Percentiles rank a stretch among this genome's conserved stretches.
These are phyloP conservation scores for Mechanitis messenoides DNA, from an alignment of 2,888 invertebrate genomes.

Conservation along the genomic window DNA sequence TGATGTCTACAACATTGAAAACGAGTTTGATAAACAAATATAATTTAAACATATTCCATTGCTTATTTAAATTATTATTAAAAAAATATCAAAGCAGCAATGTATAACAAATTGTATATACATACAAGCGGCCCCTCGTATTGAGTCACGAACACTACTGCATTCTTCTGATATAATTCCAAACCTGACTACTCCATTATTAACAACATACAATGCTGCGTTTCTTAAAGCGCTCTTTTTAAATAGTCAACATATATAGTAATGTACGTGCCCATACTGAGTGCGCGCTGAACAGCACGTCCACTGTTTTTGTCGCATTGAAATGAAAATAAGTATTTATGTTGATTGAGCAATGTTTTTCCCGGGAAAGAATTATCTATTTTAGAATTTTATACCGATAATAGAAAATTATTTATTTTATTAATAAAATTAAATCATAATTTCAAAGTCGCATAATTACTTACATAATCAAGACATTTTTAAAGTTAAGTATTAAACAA, in stretches of 20 bases:
- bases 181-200: slow-evolving; percentile 30
- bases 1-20: slow-evolving; percentile 5
- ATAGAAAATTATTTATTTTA: no score
- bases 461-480: no score
- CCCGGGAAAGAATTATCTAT: slow-evolving; percentile 9
- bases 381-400: no score
- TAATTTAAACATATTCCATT: background rate
- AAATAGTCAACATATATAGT: slow-evolving; percentile 14
- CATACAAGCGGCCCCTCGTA: slow-evolving; percentile 50
- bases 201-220: slow-evolving; percentile 39
- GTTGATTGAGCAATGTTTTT: slow-evolving; percentile 22
- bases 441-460: no score
- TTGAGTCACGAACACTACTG: slow-evolving; percentile 53
- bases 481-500: no score
- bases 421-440: no score
- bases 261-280: slow-evolving; percentile 26
- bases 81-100: slow-evolving; percentile 29
- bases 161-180: slow-evolving; percentile 44
- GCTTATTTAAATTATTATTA: background rate
- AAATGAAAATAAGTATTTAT: slow-evolving; percentile 29
- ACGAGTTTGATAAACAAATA: slow-evolving; percentile 16
- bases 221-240: slow-evolving; percentile 17
- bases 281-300: slow-evolving; percentile 20
- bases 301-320: slow-evolving; percentile 29
- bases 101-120: slow-evolving; percentile 31